These are phyloP conservation scores for Thymallus thymallus DNA, from an alignment of 2,113 vertebrate species.

Conservation along the genomic window DNA sequence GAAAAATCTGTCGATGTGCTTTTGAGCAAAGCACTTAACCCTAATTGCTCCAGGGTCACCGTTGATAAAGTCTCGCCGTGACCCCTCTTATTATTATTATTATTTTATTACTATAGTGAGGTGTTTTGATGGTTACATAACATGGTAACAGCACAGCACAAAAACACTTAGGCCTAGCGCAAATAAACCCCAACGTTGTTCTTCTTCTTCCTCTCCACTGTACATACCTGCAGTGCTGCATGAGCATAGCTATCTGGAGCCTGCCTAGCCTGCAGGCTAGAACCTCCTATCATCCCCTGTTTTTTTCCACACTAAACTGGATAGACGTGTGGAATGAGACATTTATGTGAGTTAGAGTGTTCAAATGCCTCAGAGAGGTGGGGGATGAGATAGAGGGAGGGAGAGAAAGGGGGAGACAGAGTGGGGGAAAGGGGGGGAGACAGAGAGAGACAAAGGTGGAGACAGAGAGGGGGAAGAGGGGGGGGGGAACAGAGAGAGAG, in stretches of 20 bases:
- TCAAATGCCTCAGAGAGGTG: background rate
- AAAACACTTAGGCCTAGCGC: background rate
- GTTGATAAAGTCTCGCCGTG: too few species aligned
- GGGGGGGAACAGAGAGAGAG: too few species aligned
- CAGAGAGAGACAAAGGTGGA: background rate
- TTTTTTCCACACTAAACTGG: background rate
- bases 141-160: background rate
- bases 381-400: background rate
- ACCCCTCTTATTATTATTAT: too few species aligned
- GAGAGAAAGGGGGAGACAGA: too few species aligned
- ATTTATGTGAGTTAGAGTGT: conserved; percentile 13
- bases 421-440: background rate
- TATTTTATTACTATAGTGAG: background rate
- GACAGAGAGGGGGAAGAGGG: too few species aligned
- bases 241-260: background rate
- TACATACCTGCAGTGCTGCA: background rate
- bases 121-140: conserved; percentile 28
- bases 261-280: background rate
- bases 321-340: conserved; percentile 13
- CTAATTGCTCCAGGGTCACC: too few species aligned
- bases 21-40: too few species aligned
- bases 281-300: background rate
- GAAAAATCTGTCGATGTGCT: too few species aligned
- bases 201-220: background rate
- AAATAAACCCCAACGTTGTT: background rate